phyloP scores from a whole-genome alignment of 2,797 vertebrate species.

The Hoplostethus mediterraneus region DNA sequence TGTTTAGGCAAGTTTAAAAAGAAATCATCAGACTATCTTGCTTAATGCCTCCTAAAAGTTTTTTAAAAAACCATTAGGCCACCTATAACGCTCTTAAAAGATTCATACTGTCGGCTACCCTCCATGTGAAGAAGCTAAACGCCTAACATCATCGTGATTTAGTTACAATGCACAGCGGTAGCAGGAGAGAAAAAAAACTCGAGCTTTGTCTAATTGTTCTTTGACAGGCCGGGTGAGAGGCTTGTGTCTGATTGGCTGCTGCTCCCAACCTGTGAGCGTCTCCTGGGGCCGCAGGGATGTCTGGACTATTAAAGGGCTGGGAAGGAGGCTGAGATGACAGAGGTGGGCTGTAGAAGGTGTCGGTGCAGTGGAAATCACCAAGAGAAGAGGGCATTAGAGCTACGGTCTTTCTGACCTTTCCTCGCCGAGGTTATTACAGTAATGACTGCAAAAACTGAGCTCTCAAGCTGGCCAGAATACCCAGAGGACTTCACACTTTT shows the following conservation, averaged over 20 bases:
- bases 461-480: constrained; percentile 79
- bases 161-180: constrained; percentile 79
- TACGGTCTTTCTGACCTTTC: constrained; percentile 44
- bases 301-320: constrained; percentile 51
- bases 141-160: constrained; percentile 72
- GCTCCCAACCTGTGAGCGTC: neutral
- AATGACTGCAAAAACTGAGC: constrained; percentile 79
- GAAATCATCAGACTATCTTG: constrained; percentile 14
- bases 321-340: constrained; percentile 73
- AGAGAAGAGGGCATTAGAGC: constrained; percentile 39
- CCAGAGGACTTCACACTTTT: constrained; percentile 70
- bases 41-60: too few relatives aligned
- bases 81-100: constrained; percentile 57
- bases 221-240: constrained; percentile 68
- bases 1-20: too few relatives aligned
- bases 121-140: constrained; percentile 57
- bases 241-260: constrained; percentile 73
- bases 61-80: too few relatives aligned
- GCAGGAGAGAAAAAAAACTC: constrained; percentile 46
- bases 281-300: constrained; percentile 61
- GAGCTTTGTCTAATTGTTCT: constrained; percentile 77
- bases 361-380: constrained; percentile 41
- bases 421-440: constrained; percentile 29
- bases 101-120: constrained; percentile 60
- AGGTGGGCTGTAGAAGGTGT: constrained; percentile 63